These are phyloP conservation scores for Limulus polyphemus DNA, from an alignment of 2,888 invertebrate genomes.

Conservation along the genomic window DNA sequence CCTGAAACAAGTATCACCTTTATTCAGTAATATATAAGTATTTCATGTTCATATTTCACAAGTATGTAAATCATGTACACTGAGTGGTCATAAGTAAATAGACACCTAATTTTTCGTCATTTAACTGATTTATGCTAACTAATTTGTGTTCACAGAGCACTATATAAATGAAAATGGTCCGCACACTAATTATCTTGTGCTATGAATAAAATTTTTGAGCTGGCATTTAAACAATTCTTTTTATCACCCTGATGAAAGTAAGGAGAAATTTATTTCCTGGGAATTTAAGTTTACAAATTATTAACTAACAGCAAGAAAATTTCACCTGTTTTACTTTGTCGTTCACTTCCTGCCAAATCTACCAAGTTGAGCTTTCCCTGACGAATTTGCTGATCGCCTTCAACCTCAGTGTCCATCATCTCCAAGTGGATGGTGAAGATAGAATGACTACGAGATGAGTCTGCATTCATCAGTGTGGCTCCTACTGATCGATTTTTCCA, in stretches of 20 bases:
- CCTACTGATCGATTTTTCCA: slow-evolving; percentile 68
- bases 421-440: slow-evolving; percentile 75
- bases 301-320: slow-evolving; percentile 2
- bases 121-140: too few relatives aligned
- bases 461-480: slow-evolving; percentile 77
- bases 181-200: not conserved
- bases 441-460: slow-evolving; percentile 71
- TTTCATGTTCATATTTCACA: too few relatives aligned
- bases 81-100: too few relatives aligned
- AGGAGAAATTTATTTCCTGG: too few relatives aligned
- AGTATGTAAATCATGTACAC: too few relatives aligned
- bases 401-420: slow-evolving; percentile 47
- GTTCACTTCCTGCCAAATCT: slow-evolving; percentile 75
- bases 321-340: slow-evolving; percentile 59
- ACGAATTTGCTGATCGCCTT: slow-evolving; percentile 44
- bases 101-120: too few relatives aligned
- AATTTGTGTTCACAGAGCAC: too few relatives aligned
- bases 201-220: too few relatives aligned
- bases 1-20: too few relatives aligned
- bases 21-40: too few relatives aligned
- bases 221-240: too few relatives aligned
- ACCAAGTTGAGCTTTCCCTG: slow-evolving; percentile 71
- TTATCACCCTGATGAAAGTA: too few relatives aligned
- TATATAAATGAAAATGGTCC: not conserved
- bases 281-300: not conserved